Evolutionary conservation across 2,113 vertebrate genomes (phyloP).

Genomic region (Charadrius vociferus): DNA sequence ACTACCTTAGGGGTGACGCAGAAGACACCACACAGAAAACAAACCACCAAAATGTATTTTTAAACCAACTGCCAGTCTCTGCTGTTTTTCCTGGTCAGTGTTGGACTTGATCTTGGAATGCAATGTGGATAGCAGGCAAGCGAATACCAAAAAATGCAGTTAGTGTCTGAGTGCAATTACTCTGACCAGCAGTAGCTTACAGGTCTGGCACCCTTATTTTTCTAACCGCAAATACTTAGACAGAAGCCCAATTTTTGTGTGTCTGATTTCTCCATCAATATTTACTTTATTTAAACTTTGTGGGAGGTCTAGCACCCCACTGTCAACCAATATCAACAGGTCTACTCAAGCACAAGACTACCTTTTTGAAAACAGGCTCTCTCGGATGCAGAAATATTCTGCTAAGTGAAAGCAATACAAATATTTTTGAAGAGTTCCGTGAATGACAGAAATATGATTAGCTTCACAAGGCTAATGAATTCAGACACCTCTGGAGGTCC

Average conservation of each 20-base stretch:
- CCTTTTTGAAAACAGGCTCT: conserved; percentile 31
- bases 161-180: conserved; percentile 49
- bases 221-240: conserved; percentile 62
- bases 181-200: conserved; percentile 29
- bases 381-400: neutral
- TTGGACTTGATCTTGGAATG: conserved; percentile 33
- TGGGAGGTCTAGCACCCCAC: conserved; percentile 41
- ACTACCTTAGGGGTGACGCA: neutral
- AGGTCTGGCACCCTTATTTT: conserved; percentile 47
- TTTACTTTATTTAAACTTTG: conserved; percentile 57
- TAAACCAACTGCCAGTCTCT: neutral
- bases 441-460: conserved; percentile 35
- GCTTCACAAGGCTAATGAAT: conserved; percentile 46
- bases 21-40: neutral
- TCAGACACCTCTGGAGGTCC: conserved; percentile 12
- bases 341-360: neutral
- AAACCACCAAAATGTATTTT: neutral
- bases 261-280: conserved; percentile 58
- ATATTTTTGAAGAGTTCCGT: conserved; percentile 8
- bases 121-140: neutral
- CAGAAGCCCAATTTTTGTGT: conserved; percentile 55
- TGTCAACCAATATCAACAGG: conserved; percentile 14
- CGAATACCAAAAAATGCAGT: conserved; percentile 44
- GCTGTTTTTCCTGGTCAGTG: neutral
- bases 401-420: conserved; percentile 2